Evolutionary conservation across 1,140 invertebrate species (phyloP).

Genomic region (Euura saliciscinereae): DNA sequence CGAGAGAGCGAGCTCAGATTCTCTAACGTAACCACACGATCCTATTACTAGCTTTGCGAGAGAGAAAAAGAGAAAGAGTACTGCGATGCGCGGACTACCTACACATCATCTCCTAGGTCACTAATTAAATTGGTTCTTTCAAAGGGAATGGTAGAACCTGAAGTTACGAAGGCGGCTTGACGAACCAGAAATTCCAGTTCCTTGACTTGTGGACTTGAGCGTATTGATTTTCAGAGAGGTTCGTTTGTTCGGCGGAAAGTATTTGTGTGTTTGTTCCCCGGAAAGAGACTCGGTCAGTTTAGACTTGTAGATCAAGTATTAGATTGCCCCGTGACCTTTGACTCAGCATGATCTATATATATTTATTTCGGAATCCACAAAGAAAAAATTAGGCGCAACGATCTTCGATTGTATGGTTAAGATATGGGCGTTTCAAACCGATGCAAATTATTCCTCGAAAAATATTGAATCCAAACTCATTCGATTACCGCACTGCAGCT

Average conservation of each 20-base stretch:
- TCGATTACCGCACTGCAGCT: too few species aligned
- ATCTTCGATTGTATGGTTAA: too few species aligned
- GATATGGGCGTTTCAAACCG: too few species aligned
- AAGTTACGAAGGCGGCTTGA: not conserved
- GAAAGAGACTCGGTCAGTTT: not conserved
- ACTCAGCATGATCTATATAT: not conserved
- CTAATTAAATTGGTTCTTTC: not conserved
- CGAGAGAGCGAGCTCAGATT: not conserved
- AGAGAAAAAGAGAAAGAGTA: not conserved
- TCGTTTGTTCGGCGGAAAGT: not conserved
- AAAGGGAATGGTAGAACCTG: not conserved
- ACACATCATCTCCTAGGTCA: not conserved
- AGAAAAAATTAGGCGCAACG: too few species aligned
- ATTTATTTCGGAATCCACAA: not conserved
- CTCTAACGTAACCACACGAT: not conserved
- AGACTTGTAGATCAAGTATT: slow-evolving; percentile 2
- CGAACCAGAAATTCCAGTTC: slow-evolving; percentile 7
- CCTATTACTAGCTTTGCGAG: not conserved
- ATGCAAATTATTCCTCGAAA: too few species aligned
- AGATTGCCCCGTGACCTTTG: not conserved
- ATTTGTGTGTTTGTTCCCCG: slow-evolving; percentile 4
- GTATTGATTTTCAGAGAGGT: not conserved
- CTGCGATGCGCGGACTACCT: not conserved
- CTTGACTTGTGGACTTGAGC: not conserved
- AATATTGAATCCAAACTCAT: too few species aligned